Evolutionary conservation across 2,797 vertebrate species (phyloP), one percentile per base, ranked within the genome.

Genomic region (Mormyrops attenuatus): DNA sequence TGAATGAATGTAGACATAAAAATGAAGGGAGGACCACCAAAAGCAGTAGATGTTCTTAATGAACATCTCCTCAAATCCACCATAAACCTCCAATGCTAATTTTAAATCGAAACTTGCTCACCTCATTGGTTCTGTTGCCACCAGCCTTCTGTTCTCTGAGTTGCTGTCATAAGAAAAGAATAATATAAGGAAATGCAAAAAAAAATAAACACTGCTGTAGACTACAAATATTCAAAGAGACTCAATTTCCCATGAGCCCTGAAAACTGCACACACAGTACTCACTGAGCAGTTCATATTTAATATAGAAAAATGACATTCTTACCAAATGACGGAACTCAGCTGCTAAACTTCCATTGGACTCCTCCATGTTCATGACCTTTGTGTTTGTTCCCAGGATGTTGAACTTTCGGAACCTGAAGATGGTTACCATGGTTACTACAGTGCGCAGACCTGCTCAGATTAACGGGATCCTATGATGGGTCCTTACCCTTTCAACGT

Each of bases 101-200:
- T n/a, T 60, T 44, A 38, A 26, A 20, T 15, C n/a, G 53, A 38
- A 88, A 49, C n/a, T 15, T 9, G 63, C 91, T 96, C 92, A 99
- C 98, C 96, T 99, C 98, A 1, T 97, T 99, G 0, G 96, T 97
- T 94, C 98, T 95, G 94, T 95, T 97, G 49, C 97, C 97, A 0
- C 97, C 93, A 0, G 97, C 97, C 89, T 99, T 99, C 95, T 98
- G 98, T 92, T 99, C 98, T 91, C 99, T 99, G 90, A 99, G 94
- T 98, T 99, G 98, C 98, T 99, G 91, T 11, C 22, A 0, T 22
- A 3, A 90, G 38, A 91, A 89, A 13, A 90, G 63, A 87, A 86
- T 85, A 87, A 86, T 85, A n/a, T 13, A 73, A 55, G 15, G 11
- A 69, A 60, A 30, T 49, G 15, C 63, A 22, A 73, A 55, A 55